Conservation (phyloP, 2,797 vertebrate genomes). For the Manis javanica region DNA sequence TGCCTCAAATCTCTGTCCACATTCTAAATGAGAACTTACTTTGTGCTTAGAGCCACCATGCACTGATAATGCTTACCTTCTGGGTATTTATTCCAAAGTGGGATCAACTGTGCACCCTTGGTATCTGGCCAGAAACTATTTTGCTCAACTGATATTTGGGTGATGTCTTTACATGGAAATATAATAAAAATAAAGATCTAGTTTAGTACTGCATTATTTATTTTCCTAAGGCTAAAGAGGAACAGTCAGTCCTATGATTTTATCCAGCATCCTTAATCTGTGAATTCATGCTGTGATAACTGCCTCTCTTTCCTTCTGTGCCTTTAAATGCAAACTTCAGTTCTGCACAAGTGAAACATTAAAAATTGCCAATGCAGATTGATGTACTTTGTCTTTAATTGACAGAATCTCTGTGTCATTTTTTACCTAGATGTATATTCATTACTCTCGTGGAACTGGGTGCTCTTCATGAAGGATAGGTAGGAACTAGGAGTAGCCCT, state of each 20-base stretch:
- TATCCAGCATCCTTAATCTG: constrained; percentile 22
- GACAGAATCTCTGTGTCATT: neutral
- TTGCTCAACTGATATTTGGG: constrained; percentile 41
- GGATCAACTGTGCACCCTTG: neutral
- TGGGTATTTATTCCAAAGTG: constrained; percentile 48
- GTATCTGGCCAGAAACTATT: constrained; percentile 30
- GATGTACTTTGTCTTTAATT: constrained; percentile 59
- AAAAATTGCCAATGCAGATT: constrained; percentile 70
- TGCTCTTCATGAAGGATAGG: neutral
- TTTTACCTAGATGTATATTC: neutral
- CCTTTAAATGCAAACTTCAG: constrained; percentile 77
- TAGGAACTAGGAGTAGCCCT: neutral
- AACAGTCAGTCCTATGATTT: neutral
- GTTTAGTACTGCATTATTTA: constrained; percentile 47
- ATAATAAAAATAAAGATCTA: constrained; percentile 52
- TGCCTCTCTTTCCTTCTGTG: constrained; percentile 79
- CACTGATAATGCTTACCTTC: neutral
- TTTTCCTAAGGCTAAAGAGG: constrained; percentile 58
- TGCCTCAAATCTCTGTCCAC: neutral
- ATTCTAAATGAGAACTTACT: constrained; percentile 31
- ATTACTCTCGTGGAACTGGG: neutral
- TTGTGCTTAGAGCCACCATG: constrained; percentile 17
- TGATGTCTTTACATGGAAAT: constrained; percentile 58
- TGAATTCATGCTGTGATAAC: constrained; percentile 64
- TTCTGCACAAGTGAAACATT: constrained; percentile 78